phyloP scores from a whole-genome alignment of 2,113 vertebrate species.

The Hemiprocne comata region DNA sequence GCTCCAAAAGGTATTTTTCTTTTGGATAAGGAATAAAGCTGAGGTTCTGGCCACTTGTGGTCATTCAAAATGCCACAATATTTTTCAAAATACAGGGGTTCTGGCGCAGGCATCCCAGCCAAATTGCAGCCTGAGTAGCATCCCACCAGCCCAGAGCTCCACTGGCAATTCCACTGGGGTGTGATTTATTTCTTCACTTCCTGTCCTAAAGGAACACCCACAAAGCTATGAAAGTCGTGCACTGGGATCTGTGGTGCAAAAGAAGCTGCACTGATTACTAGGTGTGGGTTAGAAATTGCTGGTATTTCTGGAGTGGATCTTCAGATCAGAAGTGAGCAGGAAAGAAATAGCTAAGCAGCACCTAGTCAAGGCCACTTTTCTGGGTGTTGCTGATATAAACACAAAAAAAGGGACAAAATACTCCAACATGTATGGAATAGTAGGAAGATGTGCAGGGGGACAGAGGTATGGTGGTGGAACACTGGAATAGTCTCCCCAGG shows the following conservation, averaged over 20 bases:
- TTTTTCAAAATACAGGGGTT: slow-evolving; percentile 39
- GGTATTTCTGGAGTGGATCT: background rate
- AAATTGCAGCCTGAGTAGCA: slow-evolving; percentile 24
- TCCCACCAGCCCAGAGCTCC: background rate
- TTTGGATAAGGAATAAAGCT: slow-evolving; percentile 39
- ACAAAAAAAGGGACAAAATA: background rate
- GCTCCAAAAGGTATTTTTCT: slow-evolving; percentile 30
- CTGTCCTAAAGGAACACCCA: slow-evolving; percentile 57
- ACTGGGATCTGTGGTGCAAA: background rate
- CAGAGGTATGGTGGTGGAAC: too few relatives aligned
- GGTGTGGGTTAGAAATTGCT: background rate
- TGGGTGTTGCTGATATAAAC: background rate
- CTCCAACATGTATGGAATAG: too few relatives aligned
- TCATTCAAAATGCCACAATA: background rate
- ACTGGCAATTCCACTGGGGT: background rate
- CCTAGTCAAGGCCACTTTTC: background rate
- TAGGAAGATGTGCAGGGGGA: too few relatives aligned
- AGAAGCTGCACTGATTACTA: background rate
- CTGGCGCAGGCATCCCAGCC: background rate
- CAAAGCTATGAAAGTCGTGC: background rate
- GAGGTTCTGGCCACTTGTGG: slow-evolving; percentile 20
- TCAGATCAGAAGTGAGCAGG: background rate
- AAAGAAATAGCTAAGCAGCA: background rate
- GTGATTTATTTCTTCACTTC: slow-evolving; percentile 56
- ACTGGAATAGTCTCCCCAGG: too few relatives aligned